Base-by-base conservation (phyloP, 1,140 invertebrate species). In the Phymastichus coffea region DNA sequence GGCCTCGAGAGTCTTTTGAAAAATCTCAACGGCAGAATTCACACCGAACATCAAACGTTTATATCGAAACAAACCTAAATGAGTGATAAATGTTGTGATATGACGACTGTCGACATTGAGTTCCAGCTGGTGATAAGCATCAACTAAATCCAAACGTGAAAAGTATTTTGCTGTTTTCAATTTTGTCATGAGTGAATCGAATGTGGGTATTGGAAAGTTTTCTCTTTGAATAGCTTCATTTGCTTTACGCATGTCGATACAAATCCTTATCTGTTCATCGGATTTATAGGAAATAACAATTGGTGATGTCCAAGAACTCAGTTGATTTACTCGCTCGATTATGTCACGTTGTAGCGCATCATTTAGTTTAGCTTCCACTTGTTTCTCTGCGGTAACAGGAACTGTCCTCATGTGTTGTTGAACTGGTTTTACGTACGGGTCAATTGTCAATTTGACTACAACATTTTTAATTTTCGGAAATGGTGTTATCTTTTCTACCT, bases 81-180 rank as follows among this genome's bases (percentile, higher is more conserved):
- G 65, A 17, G 65, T 44, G 25, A 63, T 67, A 15, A 75, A 63
- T 0, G 61, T 58, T 15, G 65, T 38, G 10, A 70, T 61, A 2
- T 67, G 61, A 35, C 43, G 57, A 9, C 60, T 63, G 3, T 55
- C 33, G 28, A 41, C 54, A 37, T 59, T 59, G 4, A 75, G 40
- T 58, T 74, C 72, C 12, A 75, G 12, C 46, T 71, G 70, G 44
- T 70, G 65, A 41, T 67, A 72, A 4, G 67, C 67, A 14, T 68
- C 48, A 52, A 64, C 65, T 10, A 71, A 63, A 43, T 74, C 68
- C 2, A 70, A 37, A 59, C 56, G 64, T 19, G 64, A 63, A 56
- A 72, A 74, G 66, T 61, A 30, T 38, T 66, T 64, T 15, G 68
- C 65, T 20, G 66, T 60, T 53, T 54, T 61, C 3, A 71, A 37